phyloP scores from a whole-genome alignment of 2,113 vertebrate species.

The Eonycteris spelaea region DNA sequence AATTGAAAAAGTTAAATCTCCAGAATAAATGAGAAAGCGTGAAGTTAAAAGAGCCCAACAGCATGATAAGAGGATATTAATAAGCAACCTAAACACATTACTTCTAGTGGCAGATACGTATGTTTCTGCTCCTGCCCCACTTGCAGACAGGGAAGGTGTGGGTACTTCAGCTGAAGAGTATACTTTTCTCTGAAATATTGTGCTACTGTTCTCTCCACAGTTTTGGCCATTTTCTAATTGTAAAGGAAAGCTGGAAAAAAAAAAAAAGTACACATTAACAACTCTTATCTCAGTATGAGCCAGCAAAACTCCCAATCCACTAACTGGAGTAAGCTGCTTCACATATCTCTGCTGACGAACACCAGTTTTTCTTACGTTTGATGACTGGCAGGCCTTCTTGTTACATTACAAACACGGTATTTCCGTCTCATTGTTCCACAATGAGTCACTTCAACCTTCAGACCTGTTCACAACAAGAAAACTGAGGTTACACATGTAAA shows the following conservation, averaged over 20 bases:
- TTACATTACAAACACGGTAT: conserved; percentile 98
- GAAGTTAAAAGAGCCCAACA: neutral
- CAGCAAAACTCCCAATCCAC: neutral
- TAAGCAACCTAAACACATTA: conserved; percentile 79
- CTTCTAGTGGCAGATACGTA: conserved; percentile 99
- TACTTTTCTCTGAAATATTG: conserved; percentile 99
- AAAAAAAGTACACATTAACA: conserved; percentile 11
- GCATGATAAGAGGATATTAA: neutral
- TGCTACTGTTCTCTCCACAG: conserved; percentile 99
- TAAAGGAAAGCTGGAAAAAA: conserved; percentile 91
- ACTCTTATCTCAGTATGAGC: neutral
- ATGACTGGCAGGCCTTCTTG: conserved; percentile 97
- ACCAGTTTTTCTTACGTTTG: conserved; percentile 90
- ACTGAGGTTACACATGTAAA: conserved; percentile 16
- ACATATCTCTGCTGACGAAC: conserved; percentile 24
- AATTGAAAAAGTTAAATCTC: conserved; percentile 10
- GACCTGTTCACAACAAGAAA: conserved; percentile 85
- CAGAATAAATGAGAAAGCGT: conserved; percentile 4
- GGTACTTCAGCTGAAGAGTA: conserved; percentile 98
- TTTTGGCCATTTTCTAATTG: conserved; percentile 98
- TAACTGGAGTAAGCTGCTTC: neutral
- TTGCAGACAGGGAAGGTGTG: conserved; percentile 98
- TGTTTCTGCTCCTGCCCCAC: conserved; percentile 99
- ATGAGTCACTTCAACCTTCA: conserved; percentile 99
- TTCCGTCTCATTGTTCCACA: conserved; percentile 99